These are phyloP conservation scores for Carassius carassius DNA, from an alignment of 2,113 vertebrate genomes.

Conservation along the genomic window DNA sequence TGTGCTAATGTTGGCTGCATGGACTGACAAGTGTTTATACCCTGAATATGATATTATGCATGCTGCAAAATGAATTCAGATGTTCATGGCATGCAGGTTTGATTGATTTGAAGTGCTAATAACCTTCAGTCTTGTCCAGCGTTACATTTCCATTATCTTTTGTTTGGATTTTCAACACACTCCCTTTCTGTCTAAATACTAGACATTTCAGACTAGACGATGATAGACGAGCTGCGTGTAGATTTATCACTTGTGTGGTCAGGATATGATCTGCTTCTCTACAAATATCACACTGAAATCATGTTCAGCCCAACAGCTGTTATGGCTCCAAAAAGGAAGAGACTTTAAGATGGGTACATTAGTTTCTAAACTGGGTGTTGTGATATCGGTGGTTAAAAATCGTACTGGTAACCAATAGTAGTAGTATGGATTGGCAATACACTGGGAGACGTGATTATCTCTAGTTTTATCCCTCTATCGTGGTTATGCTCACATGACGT, in stretches of 20 bases:
- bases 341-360: no score
- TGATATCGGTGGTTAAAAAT: no score
- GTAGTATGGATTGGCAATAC: no score
- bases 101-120: conserved; percentile 66
- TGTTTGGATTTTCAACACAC: conserved; percentile 46
- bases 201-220: background rate
- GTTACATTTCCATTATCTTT: background rate
- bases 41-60: conserved; percentile 54
- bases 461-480: no score
- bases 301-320: background rate
- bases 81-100: conserved; percentile 56
- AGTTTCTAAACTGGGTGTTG: no score
- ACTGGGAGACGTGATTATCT: no score
- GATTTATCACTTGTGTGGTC: background rate
- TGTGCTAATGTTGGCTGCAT: conserved; percentile 66
- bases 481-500: no score
- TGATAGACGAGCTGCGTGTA: background rate
- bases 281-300: background rate
- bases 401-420: no score
- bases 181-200: conserved; percentile 32
- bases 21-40: conserved; percentile 34
- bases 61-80: conserved; percentile 71
- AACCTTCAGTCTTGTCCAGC: conserved; percentile 25
- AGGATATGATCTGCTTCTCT: background rate
- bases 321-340: no score